Percentiles rank a stretch among this genome's conserved stretches.
Conservation (phyloP, 2,888 invertebrate genomes). For the Tetrapedia diversipes region DNA sequence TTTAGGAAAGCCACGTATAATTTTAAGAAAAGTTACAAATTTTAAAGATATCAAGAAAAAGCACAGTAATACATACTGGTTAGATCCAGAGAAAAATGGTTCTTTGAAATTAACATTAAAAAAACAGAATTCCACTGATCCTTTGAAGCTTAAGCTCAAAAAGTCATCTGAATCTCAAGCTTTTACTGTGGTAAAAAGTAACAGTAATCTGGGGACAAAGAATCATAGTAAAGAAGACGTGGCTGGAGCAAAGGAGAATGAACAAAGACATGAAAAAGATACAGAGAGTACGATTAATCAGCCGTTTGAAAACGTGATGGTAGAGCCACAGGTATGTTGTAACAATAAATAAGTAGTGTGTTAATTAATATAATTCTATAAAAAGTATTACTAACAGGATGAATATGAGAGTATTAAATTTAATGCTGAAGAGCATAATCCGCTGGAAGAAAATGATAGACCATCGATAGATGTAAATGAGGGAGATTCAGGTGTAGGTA, state of each 20-base stretch:
- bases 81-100: conserved; percentile 77
- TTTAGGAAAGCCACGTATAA: conserved; percentile 76
- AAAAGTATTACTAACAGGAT: conserved; percentile 60
- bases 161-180: conserved; percentile 77
- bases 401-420: conserved; percentile 74
- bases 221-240: conserved; percentile 69
- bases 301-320: conserved; percentile 79
- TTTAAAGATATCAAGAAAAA: conserved; percentile 72
- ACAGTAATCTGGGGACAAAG: conserved; percentile 65
- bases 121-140: conserved; percentile 73
- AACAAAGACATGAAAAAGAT: conserved; percentile 73
- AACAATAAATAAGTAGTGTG: neutral
- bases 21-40: conserved; percentile 76
- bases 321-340: conserved; percentile 76
- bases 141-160: conserved; percentile 77
- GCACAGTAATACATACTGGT: conserved; percentile 72
- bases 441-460: conserved; percentile 76
- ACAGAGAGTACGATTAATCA: conserved; percentile 72
- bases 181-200: conserved; percentile 77
- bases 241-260: conserved; percentile 78
- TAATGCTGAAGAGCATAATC: conserved; percentile 73
- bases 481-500: conserved; percentile 81
- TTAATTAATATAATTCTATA: neutral
- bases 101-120: conserved; percentile 79
- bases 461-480: conserved; percentile 79